Percentiles rank a stretch among this genome's conserved stretches.
Conservation (phyloP, 2,888 invertebrate genomes). For the Harpalus rufipes region DNA sequence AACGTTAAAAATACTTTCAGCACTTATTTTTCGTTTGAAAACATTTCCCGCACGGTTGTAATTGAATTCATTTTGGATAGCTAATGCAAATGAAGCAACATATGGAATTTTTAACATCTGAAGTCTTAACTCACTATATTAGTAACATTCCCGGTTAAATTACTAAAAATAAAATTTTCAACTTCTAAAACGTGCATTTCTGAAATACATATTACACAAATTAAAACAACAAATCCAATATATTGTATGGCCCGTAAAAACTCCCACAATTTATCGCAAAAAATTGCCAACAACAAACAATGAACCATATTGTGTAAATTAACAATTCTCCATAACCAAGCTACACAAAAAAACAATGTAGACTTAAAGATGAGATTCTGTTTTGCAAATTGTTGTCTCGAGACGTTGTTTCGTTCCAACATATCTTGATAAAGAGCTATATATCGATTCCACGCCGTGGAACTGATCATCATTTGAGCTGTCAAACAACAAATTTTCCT, state of each 20-base stretch:
- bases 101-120: background rate
- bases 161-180: conserved; percentile 79
- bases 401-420: conserved; percentile 82
- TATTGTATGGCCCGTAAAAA: conserved; percentile 86
- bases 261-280: conserved; percentile 90
- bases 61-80: background rate
- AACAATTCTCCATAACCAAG: conserved; percentile 87
- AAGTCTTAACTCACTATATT: conserved; percentile 63
- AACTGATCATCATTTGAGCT: conserved; percentile 86
- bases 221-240: conserved; percentile 84
- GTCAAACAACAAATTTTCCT: conserved; percentile 84
- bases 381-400: conserved; percentile 78
- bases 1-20: no score
- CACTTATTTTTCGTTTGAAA: no score
- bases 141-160: conserved; percentile 75
- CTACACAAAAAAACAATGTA: conserved; percentile 86
- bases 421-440: conserved; percentile 89
- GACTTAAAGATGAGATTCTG: conserved; percentile 84
- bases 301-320: conserved; percentile 90
- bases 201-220: conserved; percentile 84
- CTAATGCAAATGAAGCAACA: background rate
- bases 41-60: background rate
- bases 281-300: conserved; percentile 86
- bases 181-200: conserved; percentile 85
- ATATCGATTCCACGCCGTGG: conserved; percentile 91